phyloP scores from a whole-genome alignment of 2,888 invertebrate species.

The Augiades crinisus region DNA sequence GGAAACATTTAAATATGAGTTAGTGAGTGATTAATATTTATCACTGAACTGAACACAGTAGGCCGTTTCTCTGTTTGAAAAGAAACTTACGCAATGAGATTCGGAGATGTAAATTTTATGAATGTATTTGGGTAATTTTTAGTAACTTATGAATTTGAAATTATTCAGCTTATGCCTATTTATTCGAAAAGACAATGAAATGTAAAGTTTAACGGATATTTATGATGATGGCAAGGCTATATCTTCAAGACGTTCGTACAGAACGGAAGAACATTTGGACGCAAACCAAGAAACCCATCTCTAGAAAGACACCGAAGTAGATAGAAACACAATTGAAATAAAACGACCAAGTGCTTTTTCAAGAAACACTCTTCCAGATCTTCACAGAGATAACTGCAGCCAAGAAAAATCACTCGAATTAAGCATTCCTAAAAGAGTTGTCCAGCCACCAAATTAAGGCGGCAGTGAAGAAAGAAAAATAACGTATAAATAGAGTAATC shows the following conservation, averaged over 20 bases:
- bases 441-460: conserved; percentile 69
- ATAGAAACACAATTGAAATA: conserved; percentile 25
- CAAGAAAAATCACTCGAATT: conserved; percentile 31
- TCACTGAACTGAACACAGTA: conserved; percentile 48
- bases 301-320: conserved; percentile 12
- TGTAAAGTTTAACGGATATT: neutral
- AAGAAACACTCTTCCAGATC: conserved; percentile 26
- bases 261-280: conserved; percentile 23
- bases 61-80: conserved; percentile 36
- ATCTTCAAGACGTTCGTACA: conserved; percentile 9
- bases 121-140: conserved; percentile 40
- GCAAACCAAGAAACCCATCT: conserved; percentile 21
- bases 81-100: conserved; percentile 38
- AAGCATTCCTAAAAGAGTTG: conserved; percentile 55
- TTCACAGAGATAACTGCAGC: conserved; percentile 27
- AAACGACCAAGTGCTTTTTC: conserved; percentile 17
- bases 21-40: conserved; percentile 73
- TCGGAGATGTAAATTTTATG: conserved; percentile 48
- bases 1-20: conserved; percentile 70
- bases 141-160: conserved; percentile 27
- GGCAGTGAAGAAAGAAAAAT: conserved; percentile 62
- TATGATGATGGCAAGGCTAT: conserved; percentile 4
- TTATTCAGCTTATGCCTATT: neutral
- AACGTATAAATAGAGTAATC: conserved; percentile 72
- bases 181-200: neutral